These are phyloP conservation scores for Harpalus rubripes DNA, from an alignment of 2,888 invertebrate species.

Conservation along the genomic window DNA sequence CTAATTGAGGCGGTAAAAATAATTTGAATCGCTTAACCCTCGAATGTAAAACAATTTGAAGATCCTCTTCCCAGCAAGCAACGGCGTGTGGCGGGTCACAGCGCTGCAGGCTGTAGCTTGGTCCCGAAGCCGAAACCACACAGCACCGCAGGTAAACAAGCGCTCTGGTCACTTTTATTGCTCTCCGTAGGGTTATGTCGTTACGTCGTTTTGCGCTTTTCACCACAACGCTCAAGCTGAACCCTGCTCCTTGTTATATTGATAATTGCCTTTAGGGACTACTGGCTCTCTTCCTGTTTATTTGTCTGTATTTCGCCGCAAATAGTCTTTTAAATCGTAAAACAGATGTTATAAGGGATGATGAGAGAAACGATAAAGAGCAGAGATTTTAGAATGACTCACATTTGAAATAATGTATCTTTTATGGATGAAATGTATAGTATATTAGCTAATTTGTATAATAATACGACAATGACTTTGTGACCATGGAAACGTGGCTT, in stretches of 20 bases:
- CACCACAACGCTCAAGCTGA: constrained; percentile 12
- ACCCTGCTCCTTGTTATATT: constrained; percentile 40
- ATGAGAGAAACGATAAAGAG: background rate
- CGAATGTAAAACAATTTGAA: constrained; percentile 1
- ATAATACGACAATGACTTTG: too few species aligned
- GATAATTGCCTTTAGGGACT: constrained; percentile 48
- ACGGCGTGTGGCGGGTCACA: background rate
- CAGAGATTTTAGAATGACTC: background rate
- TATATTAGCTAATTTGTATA: too few species aligned
- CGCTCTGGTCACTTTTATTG: constrained; percentile 47
- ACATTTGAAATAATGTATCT: too few species aligned
- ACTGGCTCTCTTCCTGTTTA: constrained; percentile 5
- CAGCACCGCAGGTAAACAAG: constrained; percentile 36
- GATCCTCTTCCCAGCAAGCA: background rate
- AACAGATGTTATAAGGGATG: background rate
- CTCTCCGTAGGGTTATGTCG: constrained; percentile 28
- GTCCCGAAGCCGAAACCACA: background rate
- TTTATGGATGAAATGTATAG: too few species aligned
- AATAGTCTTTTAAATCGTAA: constrained; percentile 22
- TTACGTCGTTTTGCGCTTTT: constrained; percentile 49
- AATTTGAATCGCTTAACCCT: constrained; percentile 5
- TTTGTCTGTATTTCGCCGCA: constrained; percentile 30
- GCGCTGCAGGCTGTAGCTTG: background rate
- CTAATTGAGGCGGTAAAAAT: background rate
- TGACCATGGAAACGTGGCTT: too few species aligned